These are phyloP conservation scores for Alviniconcha strummeri DNA, from an alignment of 2,888 invertebrate genomes.

Conservation along the genomic window DNA sequence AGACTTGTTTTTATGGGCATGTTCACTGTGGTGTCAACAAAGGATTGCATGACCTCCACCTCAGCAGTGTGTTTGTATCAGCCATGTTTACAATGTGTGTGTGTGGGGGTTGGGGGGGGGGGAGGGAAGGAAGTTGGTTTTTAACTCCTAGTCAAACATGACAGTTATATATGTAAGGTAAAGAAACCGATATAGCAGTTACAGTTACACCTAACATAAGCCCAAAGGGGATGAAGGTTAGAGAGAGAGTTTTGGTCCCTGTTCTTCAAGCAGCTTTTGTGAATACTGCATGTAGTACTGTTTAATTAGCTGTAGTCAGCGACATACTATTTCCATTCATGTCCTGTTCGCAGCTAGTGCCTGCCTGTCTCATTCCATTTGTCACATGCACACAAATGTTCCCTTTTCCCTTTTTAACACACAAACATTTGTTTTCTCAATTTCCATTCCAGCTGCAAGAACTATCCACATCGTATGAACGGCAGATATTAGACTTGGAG, in stretches of 20 bases:
- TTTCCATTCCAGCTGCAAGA: conserved; percentile 57
- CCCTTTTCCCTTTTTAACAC: not conserved
- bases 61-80: no score
- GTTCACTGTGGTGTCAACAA: no score
- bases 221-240: not conserved
- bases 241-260: not conserved
- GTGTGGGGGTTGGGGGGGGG: not conserved
- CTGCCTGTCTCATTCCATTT: not conserved
- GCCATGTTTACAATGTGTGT: no score
- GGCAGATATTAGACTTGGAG: conserved; percentile 53
- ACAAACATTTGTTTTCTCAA: not conserved
- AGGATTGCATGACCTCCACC: no score
- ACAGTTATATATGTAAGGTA: not conserved
- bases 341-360: not conserved
- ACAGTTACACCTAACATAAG: no score
- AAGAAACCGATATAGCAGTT: no score
- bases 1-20: no score
- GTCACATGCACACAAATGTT: not conserved
- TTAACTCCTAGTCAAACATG: no score
- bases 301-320: no score
- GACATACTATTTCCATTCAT: no score
- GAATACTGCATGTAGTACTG: no score
- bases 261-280: not conserved
- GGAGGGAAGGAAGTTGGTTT: not conserved
- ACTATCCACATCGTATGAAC: conserved; percentile 52